A percentile compares a stretch with the other conserved stretches of the same genome.
Conservation (phyloP, 2,113 vertebrate species). For the Perca fluviatilis region DNA sequence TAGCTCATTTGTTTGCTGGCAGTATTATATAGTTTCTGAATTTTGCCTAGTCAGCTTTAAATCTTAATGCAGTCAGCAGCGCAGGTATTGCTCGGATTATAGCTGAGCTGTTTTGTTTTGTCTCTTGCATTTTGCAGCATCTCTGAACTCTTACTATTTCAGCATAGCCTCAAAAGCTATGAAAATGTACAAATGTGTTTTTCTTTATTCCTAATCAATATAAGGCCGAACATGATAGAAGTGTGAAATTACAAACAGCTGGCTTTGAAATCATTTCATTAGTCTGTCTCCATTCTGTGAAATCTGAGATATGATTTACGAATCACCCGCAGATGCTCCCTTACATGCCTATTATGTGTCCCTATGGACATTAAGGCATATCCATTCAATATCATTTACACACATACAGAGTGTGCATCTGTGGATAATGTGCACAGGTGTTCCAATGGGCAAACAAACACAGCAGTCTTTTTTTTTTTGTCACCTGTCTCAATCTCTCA, state of each 20-base stretch:
- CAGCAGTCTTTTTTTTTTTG: constrained; percentile 31
- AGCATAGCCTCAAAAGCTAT: not conserved
- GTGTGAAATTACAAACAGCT: constrained; percentile 50
- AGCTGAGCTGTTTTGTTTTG: constrained; percentile 61
- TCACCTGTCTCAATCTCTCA: constrained; percentile 19
- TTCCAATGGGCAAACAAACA: constrained; percentile 37
- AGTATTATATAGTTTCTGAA: constrained; percentile 44
- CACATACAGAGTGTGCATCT: not conserved
- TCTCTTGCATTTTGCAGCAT: constrained; percentile 41
- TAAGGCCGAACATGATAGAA: constrained; percentile 2
- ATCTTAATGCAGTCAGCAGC: constrained; percentile 55
- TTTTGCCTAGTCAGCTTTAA: constrained; percentile 58
- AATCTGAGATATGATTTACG: constrained; percentile 52
- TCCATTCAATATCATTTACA: constrained; percentile 4
- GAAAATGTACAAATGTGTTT: not conserved
- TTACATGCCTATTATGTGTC: constrained; percentile 34
- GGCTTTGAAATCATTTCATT: constrained; percentile 49
- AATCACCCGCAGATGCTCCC: constrained; percentile 31
- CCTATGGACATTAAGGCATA: not conserved
- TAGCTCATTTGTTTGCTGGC: constrained; percentile 56
- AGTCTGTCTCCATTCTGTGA: constrained; percentile 47
- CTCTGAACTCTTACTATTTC: constrained; percentile 20
- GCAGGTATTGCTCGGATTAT: constrained; percentile 52
- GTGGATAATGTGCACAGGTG: constrained; percentile 37
- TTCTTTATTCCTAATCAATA: constrained; percentile 41